A percentile compares a stretch with the other conserved stretches of the same genome.
These are phyloP conservation scores for Pachyuromys duprasi DNA, from an alignment of 2,797 vertebrate genomes.

Conservation along the genomic window DNA sequence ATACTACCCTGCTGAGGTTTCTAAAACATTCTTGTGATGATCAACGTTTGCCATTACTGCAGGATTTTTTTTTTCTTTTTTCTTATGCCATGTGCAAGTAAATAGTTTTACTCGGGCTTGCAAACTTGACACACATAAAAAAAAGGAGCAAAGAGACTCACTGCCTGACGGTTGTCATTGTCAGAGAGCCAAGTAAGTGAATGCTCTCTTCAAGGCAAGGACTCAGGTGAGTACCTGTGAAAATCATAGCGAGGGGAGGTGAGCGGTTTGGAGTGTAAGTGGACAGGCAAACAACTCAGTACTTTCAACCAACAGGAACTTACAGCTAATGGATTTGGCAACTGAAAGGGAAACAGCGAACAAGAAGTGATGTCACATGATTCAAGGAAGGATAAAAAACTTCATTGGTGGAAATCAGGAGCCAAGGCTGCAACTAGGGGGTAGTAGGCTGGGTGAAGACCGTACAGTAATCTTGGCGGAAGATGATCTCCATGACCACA, in stretches of 20 bases:
- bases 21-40: background rate
- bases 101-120: constrained; percentile 16
- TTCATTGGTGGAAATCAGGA: constrained; percentile 47
- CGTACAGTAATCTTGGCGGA: constrained; percentile 51
- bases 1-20: background rate
- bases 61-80: background rate
- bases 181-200: background rate
- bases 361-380: constrained; percentile 43
- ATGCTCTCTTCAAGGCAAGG: constrained; percentile 16
- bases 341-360: constrained; percentile 19
- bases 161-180: background rate
- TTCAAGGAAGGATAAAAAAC: constrained; percentile 55
- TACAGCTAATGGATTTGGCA: constrained; percentile 32
- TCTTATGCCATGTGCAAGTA: background rate
- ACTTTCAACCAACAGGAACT: constrained; percentile 34
- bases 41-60: background rate
- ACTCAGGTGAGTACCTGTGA: constrained; percentile 7
- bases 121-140: background rate
- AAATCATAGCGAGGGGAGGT: constrained; percentile 12
- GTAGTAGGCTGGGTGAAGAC: constrained; percentile 31
- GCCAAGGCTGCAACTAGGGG: constrained; percentile 7
- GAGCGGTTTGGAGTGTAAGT: background rate
- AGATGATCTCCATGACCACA: constrained; percentile 56
- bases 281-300: constrained; percentile 39
- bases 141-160: background rate